Conservation (phyloP, 2,797 vertebrate genomes). For the Cephalopachus bancanus region DNA sequence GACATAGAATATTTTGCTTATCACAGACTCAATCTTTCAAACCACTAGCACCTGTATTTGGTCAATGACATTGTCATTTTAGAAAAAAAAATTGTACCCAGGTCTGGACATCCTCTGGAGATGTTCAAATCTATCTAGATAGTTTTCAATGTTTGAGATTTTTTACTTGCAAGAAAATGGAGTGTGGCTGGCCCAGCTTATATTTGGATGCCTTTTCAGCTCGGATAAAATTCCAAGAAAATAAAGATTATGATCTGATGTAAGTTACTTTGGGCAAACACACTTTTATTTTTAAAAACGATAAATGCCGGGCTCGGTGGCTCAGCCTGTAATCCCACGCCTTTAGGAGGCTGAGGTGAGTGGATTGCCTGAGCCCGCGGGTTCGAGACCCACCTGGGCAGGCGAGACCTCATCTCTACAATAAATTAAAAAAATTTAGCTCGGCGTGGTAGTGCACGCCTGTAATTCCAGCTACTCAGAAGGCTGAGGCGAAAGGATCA, state of each 20-base stretch:
- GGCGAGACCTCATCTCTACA: no score
- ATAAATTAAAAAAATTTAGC: no score
- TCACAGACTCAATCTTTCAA: neutral
- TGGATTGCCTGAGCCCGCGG: no score
- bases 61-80: neutral
- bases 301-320: no score
- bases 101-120: neutral
- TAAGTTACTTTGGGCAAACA: constrained; percentile 35
- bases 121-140: neutral
- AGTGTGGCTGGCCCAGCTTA: neutral
- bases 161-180: constrained; percentile 29
- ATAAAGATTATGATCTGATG: constrained; percentile 13
- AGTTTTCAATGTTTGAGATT: no score
- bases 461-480: no score
- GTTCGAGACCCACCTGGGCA: no score
- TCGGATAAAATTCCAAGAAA: constrained; percentile 44
- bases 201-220: neutral
- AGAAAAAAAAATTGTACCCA: neutral
- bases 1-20: neutral
- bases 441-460: no score
- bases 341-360: no score
- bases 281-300: neutral
- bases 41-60: neutral
- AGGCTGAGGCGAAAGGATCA: no score
- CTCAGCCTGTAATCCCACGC: no score